Evolutionary conservation across 2,113 vertebrate species (phyloP), one percentile per base, ranked within the genome.

Genomic region (Sialia sialis): DNA sequence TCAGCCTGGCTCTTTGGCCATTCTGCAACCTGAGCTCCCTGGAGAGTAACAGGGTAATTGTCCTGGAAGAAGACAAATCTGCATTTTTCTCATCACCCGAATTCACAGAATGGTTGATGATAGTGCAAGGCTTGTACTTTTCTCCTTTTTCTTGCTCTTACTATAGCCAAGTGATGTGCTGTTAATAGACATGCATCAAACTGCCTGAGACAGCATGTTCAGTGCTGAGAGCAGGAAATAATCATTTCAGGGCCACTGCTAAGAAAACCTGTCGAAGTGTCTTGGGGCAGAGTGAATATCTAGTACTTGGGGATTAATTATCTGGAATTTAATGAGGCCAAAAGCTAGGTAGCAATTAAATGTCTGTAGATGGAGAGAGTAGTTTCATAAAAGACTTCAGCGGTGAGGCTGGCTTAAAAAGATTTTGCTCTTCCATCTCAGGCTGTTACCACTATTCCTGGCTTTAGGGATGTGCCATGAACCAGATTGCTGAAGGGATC

Each of bases 241-340:
- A 97, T 95, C 70, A 80, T 92, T 96, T 87, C 91, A 87, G 94
- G 92, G 85, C 93, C 73, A 67, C 74, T 87, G 92, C 91, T 95
- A 94, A 92, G 96, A 82, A 97, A 97, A 96, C 89, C 70, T 87
- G 95, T 96, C 41, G 87, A 97, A 94, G 87, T 85, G 89, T 94
- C 95, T 94, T 82, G 87, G 87, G 81, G 94, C 90, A 97, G 91
- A 95, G 87, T 75, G 95, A 95, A 97, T 97, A 95, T 89, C 84
- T 95, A 95, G 92, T 96, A 94, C 92, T 94, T 39, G 32, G 97
- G 96, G 97, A 97, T 97, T 97, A 97, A 97, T 97, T 97, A 96
- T 95, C 95, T 93, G 85, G 88, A 96, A 97, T 95, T 94, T 97
- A 97, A 97, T 95, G 92, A 96, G 97, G 92, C 85, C 90, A 94